Percentiles rank a stretch among this genome's conserved stretches.
Evolutionary conservation across 2,797 vertebrate genomes (phyloP).

Genomic region (Catostomus latipinnis): DNA sequence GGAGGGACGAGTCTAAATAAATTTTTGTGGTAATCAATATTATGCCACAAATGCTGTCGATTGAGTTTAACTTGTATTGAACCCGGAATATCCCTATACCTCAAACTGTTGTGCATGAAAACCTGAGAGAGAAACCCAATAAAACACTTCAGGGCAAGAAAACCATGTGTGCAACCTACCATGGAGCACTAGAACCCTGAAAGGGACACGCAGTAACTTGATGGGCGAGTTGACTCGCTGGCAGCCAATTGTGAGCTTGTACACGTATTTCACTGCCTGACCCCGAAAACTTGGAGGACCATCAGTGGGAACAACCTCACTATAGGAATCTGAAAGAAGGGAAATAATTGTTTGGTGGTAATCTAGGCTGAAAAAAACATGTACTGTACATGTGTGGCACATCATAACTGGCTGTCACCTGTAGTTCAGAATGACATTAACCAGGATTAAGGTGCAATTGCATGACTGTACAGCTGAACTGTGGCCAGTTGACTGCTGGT

Average conservation of each 20-base stretch:
- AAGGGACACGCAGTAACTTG: slow-evolving; percentile 94
- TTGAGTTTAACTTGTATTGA: too few relatives aligned
- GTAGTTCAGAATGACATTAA: neutral
- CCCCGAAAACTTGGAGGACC: slow-evolving; percentile 97
- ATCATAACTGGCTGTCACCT: neutral
- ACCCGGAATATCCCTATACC: too few relatives aligned
- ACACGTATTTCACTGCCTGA: slow-evolving; percentile 96
- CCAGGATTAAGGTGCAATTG: neutral
- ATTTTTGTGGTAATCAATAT: too few relatives aligned
- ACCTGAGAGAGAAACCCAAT: neutral
- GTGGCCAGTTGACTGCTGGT: slow-evolving; percentile 4
- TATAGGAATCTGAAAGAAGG: slow-evolving; percentile 87
- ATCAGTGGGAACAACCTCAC: slow-evolving; percentile 87
- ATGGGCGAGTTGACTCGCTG: slow-evolving; percentile 98
- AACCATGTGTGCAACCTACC: slow-evolving; percentile 73
- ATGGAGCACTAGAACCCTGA: slow-evolving; percentile 93
- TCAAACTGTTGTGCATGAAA: slow-evolving; percentile 5
- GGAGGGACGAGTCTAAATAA: too few relatives aligned
- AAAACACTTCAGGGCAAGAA: neutral
- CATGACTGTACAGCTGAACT: slow-evolving; percentile 6
- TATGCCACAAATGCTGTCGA: too few relatives aligned
- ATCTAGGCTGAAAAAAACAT: neutral
- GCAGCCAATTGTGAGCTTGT: slow-evolving; percentile 97
- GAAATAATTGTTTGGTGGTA: neutral
- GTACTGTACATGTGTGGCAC: neutral